Base-by-base conservation (phyloP, 2,797 vertebrate species). In the Pristis pectinata region DNA sequence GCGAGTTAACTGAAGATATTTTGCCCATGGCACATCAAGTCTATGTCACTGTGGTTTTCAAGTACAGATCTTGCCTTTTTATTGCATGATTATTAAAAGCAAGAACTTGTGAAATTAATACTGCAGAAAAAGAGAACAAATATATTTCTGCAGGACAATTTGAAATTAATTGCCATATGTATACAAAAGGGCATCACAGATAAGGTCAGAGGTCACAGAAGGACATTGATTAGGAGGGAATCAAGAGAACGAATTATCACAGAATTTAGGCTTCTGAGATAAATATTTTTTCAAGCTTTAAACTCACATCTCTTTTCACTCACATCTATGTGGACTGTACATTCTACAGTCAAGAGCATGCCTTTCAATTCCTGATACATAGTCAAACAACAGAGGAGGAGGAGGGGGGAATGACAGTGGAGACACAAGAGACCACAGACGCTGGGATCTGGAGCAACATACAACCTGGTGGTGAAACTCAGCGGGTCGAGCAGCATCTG, bases 1-100 rank as follows among this genome's bases (percentile, higher is more conserved):
- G 96, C 94, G 96, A 97, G 97, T 96, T 95, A 96, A 95, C 95
- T 95, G 95, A 94, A 94, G 92, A 53, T 44, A 70, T 76, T 76
- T 94, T 94, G 92, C 70, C 70, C 34, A 44, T 74, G 72, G 92
- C 92, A 76, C 44, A 76, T 34, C 94, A 22, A 53, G 27, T 30
- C 17, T 94, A 72, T 17, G 30, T 34, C 70, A 41, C 74, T 19
- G 19, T 11, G 61, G 49, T 24, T 74, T 93, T 74, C 41, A 72
- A 93, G 37, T 67, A 49, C 24, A 72, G 8, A 19, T 49, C 61
- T 64, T 93, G 37, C 2, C 67, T 13, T 93, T 76, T 94, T 19
- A 76, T 10, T 53, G 22, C 34, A 56, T 56, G 6, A 3, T n/a
- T 76, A 53, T 76, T 72, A 74, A 76, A 94, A 76, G 92, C 1